Evolutionary conservation across 2,113 vertebrate species (phyloP), one percentile per base, ranked within the genome.

Genomic region (Morone chrysops): DNA sequence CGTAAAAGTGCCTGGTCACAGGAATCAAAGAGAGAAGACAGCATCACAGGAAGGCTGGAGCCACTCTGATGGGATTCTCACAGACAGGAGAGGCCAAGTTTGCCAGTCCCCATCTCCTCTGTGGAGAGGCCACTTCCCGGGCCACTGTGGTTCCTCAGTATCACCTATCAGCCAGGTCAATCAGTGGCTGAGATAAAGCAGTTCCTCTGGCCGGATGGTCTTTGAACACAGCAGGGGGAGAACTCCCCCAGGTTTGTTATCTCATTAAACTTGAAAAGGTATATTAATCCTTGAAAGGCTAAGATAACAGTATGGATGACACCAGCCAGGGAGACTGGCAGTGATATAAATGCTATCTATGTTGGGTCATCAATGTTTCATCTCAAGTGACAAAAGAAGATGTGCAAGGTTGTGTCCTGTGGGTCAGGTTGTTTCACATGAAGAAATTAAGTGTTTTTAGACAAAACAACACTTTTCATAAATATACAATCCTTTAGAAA

Each of bases 231-330:
- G 93, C 94, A 90, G 90, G 93, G 90, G 94, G 85, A 95, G 83
- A 90, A 95, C 94, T 94, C 63, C 93, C 90, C 91, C 92, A 75
- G 86, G 94, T 94, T 94, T 95, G 96, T 96, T 96, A 97, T 97
- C 97, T 97, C 94, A 96, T 97, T 98, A 97, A 97, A 95, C 95
- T 95, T 97, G 96, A 97, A 96, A 95, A 96, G 95, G 95, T 94
- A 96, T 96, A 97, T 97, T 96, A 97, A 96, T 96, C 94, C 94
- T 90, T 82, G 81, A 95, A 94, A 94, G 94, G 92, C 94, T 91
- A 88, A 95, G 96, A 96, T 96, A 96, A 95, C 92, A 93, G 83
- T 75, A 78, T 75, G 65, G 89, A 92, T 90, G 89, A 93, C 92
- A 89, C 81, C 41, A 78, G 81, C 89, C 94, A 95, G 85, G 56